Conservation (phyloP, 2,797 vertebrate genomes). For the Pitangus sulphuratus region DNA sequence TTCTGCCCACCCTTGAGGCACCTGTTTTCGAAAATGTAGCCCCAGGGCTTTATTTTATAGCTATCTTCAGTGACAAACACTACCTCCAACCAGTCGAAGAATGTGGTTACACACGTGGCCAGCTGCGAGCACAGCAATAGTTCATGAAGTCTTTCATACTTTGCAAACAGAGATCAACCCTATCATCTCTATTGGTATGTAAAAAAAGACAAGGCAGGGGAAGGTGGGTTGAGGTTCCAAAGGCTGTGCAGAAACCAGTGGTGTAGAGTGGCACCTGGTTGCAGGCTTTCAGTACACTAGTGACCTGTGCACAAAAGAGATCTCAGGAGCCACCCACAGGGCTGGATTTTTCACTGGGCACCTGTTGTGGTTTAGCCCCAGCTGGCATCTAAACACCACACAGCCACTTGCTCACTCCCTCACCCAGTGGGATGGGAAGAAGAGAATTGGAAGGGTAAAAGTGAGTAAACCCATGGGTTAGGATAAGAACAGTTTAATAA, state of each 20-base stretch:
- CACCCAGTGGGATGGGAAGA: neutral
- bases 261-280: neutral
- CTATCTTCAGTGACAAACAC: constrained; percentile 28
- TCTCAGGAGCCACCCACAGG: neutral
- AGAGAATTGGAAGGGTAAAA: neutral
- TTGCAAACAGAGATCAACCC: neutral
- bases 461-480: neutral
- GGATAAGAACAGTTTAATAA: neutral
- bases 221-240: neutral
- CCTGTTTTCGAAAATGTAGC: neutral
- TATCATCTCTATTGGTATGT: neutral
- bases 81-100: neutral
- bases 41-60: constrained; percentile 36
- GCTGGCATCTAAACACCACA: neutral
- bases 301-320: neutral
- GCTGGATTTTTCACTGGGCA: neutral
- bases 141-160: neutral
- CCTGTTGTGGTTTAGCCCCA: neutral
- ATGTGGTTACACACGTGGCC: neutral
- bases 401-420: neutral
- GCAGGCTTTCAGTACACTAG: neutral
- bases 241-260: neutral
- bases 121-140: neutral
- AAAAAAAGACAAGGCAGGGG: neutral
- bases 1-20: neutral